Percentiles rank a stretch among this genome's conserved stretches.
These are phyloP conservation scores for Muscicapa striata DNA, from an alignment of 2,797 vertebrate genomes.

Conservation along the genomic window DNA sequence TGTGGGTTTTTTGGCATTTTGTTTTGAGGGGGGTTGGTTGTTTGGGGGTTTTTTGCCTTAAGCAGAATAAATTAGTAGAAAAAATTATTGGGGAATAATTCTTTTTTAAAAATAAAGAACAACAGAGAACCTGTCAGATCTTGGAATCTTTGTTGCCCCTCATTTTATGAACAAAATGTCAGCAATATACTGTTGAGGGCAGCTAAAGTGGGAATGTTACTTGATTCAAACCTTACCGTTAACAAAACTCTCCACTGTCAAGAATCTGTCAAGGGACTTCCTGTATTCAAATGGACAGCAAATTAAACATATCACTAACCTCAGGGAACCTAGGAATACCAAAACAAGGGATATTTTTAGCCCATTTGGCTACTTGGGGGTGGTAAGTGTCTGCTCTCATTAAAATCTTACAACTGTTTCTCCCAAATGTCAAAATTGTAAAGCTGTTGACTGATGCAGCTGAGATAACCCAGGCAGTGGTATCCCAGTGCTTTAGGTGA, in stretches of 20 bases:
- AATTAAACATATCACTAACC: conserved; percentile 61
- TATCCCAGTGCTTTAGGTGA: neutral
- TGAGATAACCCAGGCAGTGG: neutral
- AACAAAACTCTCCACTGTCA: conserved; percentile 61
- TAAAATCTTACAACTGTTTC: conserved; percentile 49
- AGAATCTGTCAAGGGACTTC: conserved; percentile 67
- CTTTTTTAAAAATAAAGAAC: conserved; percentile 23
- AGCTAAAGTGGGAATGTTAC: conserved; percentile 24
- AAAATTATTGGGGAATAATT: neutral
- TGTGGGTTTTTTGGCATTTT: neutral
- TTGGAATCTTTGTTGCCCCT: neutral
- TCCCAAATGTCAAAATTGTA: conserved; percentile 36
- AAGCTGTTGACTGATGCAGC: conserved; percentile 39
- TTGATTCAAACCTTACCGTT: conserved; percentile 39
- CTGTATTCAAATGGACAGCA: conserved; percentile 65
- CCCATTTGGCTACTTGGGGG: conserved; percentile 45
- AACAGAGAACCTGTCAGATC: neutral
- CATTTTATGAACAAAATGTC: conserved; percentile 1
- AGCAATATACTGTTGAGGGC: neutral
- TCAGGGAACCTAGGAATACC: conserved; percentile 55
- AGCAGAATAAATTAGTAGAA: neutral
- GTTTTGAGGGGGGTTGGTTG: neutral
- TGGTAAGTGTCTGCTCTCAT: conserved; percentile 28
- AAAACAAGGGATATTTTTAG: conserved; percentile 58
- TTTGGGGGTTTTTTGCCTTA: neutral